These are phyloP conservation scores for Ceyx margarethae DNA, from an alignment of 2,113 vertebrate genomes.

Conservation along the genomic window DNA sequence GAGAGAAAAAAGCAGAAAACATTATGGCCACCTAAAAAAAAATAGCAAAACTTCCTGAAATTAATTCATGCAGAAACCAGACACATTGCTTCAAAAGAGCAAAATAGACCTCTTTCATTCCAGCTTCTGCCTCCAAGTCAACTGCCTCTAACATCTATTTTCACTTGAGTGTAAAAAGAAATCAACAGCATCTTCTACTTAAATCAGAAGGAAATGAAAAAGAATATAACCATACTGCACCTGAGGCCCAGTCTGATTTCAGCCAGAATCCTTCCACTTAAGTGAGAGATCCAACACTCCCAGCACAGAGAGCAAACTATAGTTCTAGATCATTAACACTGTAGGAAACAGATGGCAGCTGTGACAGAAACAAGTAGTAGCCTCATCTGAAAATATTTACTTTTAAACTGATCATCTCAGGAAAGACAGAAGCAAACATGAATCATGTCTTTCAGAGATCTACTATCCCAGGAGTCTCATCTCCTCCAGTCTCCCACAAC, in stretches of 20 bases:
- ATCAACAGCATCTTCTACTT: background rate
- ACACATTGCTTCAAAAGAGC: background rate
- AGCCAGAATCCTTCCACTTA: background rate
- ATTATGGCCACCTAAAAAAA: background rate
- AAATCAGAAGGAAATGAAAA: background rate
- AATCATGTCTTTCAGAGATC: background rate
- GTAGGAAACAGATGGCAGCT: background rate
- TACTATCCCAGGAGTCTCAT: background rate
- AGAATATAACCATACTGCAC: background rate
- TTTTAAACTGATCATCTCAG: background rate
- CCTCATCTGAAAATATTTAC: background rate
- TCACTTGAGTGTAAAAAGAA: background rate
- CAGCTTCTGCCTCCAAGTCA: background rate
- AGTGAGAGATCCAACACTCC: accelerated
- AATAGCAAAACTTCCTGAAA: background rate
- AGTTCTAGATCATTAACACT: background rate
- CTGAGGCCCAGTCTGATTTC: background rate
- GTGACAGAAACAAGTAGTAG: background rate
- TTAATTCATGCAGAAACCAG: background rate
- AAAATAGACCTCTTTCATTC: background rate
- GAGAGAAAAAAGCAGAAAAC: background rate
- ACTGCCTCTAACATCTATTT: background rate
- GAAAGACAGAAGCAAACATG: background rate
- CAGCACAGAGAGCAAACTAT: background rate
- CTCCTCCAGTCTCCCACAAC: background rate